Evolutionary conservation across 1,140 invertebrate genomes (phyloP).

Genomic region (Trissolcus basalis): DNA sequence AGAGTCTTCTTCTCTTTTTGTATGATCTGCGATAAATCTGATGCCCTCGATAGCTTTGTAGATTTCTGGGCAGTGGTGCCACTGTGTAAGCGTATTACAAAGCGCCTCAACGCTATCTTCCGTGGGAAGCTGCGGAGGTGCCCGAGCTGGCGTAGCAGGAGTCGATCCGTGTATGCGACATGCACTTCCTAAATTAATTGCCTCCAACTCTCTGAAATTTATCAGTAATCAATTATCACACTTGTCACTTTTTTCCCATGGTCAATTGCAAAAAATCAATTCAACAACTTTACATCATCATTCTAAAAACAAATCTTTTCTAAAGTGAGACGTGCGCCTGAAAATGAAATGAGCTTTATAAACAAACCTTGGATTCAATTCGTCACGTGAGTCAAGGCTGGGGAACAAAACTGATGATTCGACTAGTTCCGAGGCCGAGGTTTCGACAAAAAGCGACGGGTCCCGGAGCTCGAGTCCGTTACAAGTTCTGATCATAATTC

Average conservation of each 20-base stretch:
- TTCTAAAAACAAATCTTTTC: too few species aligned
- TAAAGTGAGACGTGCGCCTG: too few species aligned
- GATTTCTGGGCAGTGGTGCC: slow-evolving; percentile 93
- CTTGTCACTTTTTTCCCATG: too few species aligned
- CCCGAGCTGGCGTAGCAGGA: slow-evolving; percentile 72
- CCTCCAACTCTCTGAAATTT: slow-evolving; percentile 77
- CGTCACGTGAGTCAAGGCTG: slow-evolving; percentile 78
- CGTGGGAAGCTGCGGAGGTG: slow-evolving; percentile 65
- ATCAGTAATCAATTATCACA: slow-evolving; percentile 23
- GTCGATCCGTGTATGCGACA: slow-evolving; percentile 81
- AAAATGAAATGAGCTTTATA: not conserved
- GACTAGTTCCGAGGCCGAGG: slow-evolving; percentile 74
- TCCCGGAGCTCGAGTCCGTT: slow-evolving; percentile 87
- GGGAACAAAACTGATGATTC: slow-evolving; percentile 78
- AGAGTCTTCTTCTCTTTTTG: slow-evolving; percentile 92
- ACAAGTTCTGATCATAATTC: slow-evolving; percentile 86
- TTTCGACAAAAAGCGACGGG: slow-evolving; percentile 72
- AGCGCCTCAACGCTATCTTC: slow-evolving; percentile 72
- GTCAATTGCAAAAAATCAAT: too few species aligned
- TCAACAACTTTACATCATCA: too few species aligned
- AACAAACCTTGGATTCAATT: slow-evolving; percentile 76
- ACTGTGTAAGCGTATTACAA: slow-evolving; percentile 79
- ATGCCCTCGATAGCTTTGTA: slow-evolving; percentile 94
- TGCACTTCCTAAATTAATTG: slow-evolving; percentile 76
- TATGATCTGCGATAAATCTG: slow-evolving; percentile 94